Evolutionary conservation across 2,113 vertebrate species (phyloP).

Genomic region (Vidua macroura): DNA sequence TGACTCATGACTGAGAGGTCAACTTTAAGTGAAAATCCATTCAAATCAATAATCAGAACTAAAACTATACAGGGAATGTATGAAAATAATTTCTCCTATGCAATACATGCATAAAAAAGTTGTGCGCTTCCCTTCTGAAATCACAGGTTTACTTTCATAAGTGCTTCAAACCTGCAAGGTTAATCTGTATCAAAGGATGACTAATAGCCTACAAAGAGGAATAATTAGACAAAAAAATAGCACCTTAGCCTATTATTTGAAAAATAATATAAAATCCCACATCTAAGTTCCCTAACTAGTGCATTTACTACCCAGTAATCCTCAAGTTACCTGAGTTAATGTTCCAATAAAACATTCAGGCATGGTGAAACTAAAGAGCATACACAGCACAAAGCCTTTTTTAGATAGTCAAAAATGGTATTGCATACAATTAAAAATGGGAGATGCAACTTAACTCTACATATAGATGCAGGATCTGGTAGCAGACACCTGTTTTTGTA

Average conservation of each 20-base stretch:
- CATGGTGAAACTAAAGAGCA: neutral
- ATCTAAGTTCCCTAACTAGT: neutral
- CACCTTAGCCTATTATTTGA: neutral
- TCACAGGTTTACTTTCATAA: neutral
- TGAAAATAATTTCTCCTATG: neutral
- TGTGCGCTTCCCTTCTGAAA: neutral
- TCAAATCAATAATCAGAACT: neutral
- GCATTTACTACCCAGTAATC: neutral
- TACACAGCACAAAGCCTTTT: neutral
- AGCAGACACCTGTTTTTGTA: neutral
- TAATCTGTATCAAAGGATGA: neutral
- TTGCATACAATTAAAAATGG: neutral
- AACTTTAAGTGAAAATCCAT: neutral
- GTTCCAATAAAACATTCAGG: neutral
- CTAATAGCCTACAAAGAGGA: neutral
- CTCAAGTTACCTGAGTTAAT: neutral
- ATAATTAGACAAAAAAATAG: neutral
- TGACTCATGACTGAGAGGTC: neutral
- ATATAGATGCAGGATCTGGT: neutral
- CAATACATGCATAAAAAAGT: neutral
- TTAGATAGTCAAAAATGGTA: neutral
- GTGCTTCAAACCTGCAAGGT: neutral
- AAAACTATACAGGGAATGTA: neutral
- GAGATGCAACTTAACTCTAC: neutral
- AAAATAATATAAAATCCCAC: neutral